A percentile compares a stretch with the other conserved stretches of the same genome.
These are phyloP conservation scores for Agrypnia vestita DNA, from an alignment of 1,140 invertebrate species.

Conservation along the genomic window DNA sequence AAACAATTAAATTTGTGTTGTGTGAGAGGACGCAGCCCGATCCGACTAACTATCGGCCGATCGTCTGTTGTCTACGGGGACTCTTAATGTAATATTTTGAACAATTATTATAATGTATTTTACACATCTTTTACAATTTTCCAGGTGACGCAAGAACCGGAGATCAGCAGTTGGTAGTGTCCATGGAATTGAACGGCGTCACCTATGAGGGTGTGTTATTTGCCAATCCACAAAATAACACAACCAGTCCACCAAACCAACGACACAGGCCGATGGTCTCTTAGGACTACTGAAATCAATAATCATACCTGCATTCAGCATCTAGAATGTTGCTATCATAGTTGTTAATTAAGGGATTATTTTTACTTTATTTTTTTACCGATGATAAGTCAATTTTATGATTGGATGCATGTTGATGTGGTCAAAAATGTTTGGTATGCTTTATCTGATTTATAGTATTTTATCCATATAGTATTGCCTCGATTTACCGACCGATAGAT, in stretches of 20 bases:
- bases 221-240: slow-evolving; percentile 74
- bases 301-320: slow-evolving; percentile 14
- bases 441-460: slow-evolving; percentile 1
- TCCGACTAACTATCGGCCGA: too few relatives aligned
- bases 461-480: background rate
- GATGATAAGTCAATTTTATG: background rate
- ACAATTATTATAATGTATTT: too few relatives aligned
- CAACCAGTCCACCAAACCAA: slow-evolving; percentile 69
- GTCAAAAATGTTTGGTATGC: background rate
- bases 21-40: too few relatives aligned
- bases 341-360: slow-evolving; percentile 1
- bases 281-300: slow-evolving; percentile 55
- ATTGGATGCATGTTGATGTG: slow-evolving; percentile 16
- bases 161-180: slow-evolving; percentile 93
- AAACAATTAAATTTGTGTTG: too few relatives aligned
- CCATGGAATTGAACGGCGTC: slow-evolving; percentile 96
- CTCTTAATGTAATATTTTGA: too few relatives aligned
- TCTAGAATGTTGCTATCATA: slow-evolving; percentile 22
- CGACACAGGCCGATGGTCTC: slow-evolving; percentile 69
- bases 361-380: slow-evolving; percentile 25
- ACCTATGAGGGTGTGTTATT: slow-evolving; percentile 92
- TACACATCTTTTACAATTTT: slow-evolving; percentile 48
- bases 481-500: background rate
- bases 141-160: slow-evolving; percentile 81
- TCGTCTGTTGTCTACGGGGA: too few relatives aligned